Conservation (phyloP, 2,888 invertebrate species). For the Watsonalla binaria region DNA sequence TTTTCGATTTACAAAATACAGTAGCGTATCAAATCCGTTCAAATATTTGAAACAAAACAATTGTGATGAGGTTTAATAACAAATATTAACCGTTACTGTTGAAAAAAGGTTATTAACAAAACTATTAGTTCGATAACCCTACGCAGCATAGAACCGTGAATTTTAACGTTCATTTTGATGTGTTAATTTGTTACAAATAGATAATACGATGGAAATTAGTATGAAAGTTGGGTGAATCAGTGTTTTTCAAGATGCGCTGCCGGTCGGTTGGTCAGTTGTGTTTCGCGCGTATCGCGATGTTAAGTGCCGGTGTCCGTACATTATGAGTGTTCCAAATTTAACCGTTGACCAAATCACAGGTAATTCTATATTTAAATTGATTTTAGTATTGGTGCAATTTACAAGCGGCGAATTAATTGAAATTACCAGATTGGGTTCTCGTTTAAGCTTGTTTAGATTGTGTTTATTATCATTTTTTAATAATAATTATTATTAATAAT, state of each 20-base stretch:
- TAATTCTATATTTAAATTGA: constrained; percentile 22
- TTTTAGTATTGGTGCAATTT: too few species aligned
- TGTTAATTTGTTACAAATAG: constrained; percentile 53
- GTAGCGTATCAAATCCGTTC: too few species aligned
- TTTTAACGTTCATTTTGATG: constrained; percentile 19
- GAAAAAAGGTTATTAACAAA: not conserved
- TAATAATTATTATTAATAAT: too few species aligned
- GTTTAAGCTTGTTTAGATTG: too few species aligned
- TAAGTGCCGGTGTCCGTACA: constrained; percentile 27
- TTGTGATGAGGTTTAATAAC: too few species aligned
- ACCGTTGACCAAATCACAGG: constrained; percentile 70
- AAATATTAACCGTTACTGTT: not conserved
- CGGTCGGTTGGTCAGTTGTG: constrained; percentile 33
- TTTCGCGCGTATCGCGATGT: constrained; percentile 23
- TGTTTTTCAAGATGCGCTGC: constrained; percentile 51
- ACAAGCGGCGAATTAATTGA: too few species aligned
- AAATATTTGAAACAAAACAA: too few species aligned
- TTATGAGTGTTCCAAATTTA: constrained; percentile 73
- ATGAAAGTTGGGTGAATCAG: constrained; percentile 61
- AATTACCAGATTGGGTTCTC: too few species aligned
- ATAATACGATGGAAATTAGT: constrained; percentile 53
- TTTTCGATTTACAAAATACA: too few species aligned
- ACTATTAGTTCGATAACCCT: not conserved
- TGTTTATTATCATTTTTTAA: too few species aligned
- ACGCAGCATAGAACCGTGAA: too few species aligned